Evolutionary conservation across 2,113 vertebrate genomes (phyloP), one percentile per base, ranked within the genome.

Genomic region (Epinephelus moara): DNA sequence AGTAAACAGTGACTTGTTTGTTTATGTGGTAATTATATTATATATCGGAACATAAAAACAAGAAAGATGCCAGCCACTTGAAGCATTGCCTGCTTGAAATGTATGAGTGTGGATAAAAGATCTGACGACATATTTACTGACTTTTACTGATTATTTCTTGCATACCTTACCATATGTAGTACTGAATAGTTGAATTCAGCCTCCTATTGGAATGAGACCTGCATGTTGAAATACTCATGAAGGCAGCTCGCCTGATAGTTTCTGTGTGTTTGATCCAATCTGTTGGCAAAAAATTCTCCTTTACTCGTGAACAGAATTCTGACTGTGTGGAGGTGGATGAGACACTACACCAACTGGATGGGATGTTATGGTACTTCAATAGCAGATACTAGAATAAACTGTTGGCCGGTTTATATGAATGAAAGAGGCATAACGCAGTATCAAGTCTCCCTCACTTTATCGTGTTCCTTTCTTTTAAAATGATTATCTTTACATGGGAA

Each of bases 281-380:
- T 56, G 42, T 72, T 17, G 4, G 73, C 23, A 33, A 47, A 61
- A 63, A 19, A 70, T n/a, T 76, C 37, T 27, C 21, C 56, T 40
- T 55, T 10, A 27, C 40, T 57, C 11, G 6, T 61, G 23, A 72
- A 61, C 45, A 72, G 17, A 55, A n/a, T 47, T 70, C 42, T 37
- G 53, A 49, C 53, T 61, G 21, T 60, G 70, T 49, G 72, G 45
- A 81, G 68, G 84, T 61, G 67, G 73, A 66, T 77, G 72, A 77
- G 53, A 59, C 72, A 60, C 67, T n/a, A 61, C 55, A 55, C 68
- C 25, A 78, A 59, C 59, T 80, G 59, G 30, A 60, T 45, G 25
- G 3, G 19, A 52, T 76, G 45, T 73, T 68, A 13, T 27, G 15
- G 5, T 75, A 30, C 49, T 40, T 42, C 23, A 63, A 52, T 42